Evolutionary conservation across 2,113 vertebrate species (phyloP).

Genomic region (Atrichornis clamosus): DNA sequence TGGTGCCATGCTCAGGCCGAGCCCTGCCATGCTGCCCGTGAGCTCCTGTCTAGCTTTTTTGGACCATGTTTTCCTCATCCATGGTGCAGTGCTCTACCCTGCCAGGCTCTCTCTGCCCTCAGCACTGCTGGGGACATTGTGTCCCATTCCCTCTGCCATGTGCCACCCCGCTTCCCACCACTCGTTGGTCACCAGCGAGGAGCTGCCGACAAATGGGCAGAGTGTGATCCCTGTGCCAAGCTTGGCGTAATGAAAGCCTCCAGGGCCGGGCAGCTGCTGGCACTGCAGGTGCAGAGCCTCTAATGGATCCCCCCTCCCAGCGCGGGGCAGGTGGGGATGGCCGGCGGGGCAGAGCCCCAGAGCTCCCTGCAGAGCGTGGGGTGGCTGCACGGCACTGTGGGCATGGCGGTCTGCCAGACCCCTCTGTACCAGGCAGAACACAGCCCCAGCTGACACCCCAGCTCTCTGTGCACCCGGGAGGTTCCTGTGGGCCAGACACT

Average conservation of each 20-base stretch:
- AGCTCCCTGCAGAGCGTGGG: not conserved
- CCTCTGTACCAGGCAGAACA: rapidly evolving
- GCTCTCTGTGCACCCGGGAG: not conserved
- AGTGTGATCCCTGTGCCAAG: not conserved
- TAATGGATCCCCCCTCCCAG: not conserved
- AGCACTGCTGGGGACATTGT: not conserved
- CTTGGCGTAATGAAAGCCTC: not conserved
- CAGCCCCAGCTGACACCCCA: not conserved
- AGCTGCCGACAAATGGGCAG: not conserved
- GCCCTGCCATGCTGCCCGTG: rapidly evolving
- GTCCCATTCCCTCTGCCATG: not conserved
- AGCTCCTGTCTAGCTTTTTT: not conserved
- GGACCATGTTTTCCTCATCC: rapidly evolving
- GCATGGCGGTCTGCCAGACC: not conserved
- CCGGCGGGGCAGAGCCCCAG: not conserved
- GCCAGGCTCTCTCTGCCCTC: not conserved
- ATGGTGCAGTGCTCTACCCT: not conserved
- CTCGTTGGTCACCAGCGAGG: rapidly evolving
- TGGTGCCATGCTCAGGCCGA: not conserved
- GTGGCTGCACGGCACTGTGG: rapidly evolving
- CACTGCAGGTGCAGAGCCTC: not conserved
- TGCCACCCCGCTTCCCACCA: not conserved
- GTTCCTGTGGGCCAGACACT: not conserved
- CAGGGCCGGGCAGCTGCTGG: not conserved
- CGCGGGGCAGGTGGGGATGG: not conserved